Percentiles rank a stretch among this genome's conserved stretches.
phyloP scores from a whole-genome alignment of 1,140 invertebrate species.

The Papilio helenus region DNA sequence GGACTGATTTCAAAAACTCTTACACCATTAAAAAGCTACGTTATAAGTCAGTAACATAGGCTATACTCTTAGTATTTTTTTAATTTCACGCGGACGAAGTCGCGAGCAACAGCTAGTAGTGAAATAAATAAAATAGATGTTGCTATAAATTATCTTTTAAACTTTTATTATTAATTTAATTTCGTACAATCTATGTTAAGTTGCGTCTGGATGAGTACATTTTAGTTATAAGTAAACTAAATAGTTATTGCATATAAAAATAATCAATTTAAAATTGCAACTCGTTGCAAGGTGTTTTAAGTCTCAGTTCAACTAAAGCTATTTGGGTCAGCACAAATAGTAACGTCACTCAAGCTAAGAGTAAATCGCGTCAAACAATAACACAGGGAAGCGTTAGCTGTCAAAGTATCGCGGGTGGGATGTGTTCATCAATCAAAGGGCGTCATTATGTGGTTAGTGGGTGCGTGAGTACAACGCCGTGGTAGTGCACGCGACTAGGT shows the following conservation, averaged over 20 bases:
- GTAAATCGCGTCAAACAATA: constrained; percentile 36
- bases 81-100: no score
- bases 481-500: constrained; percentile 42
- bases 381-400: constrained; percentile 34
- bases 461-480: constrained; percentile 36
- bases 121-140: no score
- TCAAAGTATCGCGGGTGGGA: constrained; percentile 35
- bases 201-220: neutral
- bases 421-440: constrained; percentile 54
- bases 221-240: neutral
- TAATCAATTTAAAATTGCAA: neutral
- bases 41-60: no score
- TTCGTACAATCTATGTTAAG: no score
- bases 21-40: no score
- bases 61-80: no score
- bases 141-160: no score
- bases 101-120: no score
- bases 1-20: no score
- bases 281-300: neutral
- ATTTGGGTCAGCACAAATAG: constrained; percentile 13
- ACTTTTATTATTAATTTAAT: no score
- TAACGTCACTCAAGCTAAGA: constrained; percentile 32
- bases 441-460: constrained; percentile 48
- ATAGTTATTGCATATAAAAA: neutral
- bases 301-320: neutral